These are phyloP conservation scores for Canis aureus DNA, from an alignment of 2,113 vertebrate genomes.

Conservation along the genomic window DNA sequence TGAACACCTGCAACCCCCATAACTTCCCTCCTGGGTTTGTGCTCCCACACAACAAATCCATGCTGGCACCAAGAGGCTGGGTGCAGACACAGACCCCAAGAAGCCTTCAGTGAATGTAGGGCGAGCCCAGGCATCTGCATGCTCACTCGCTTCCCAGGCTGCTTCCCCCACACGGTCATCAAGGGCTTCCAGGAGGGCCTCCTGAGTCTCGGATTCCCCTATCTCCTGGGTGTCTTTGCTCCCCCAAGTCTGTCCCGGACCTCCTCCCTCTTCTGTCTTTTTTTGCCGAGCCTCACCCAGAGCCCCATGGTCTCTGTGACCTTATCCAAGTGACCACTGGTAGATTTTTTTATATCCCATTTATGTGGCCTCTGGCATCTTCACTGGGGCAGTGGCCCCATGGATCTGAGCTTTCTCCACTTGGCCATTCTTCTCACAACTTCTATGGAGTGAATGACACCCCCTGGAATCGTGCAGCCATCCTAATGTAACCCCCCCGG, in stretches of 20 bases:
- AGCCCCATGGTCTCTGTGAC: background rate
- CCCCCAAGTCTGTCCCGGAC: background rate
- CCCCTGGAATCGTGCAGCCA: accelerated
- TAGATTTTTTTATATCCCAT: background rate
- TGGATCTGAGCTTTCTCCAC: too few relatives aligned
- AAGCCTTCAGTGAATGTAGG: too few relatives aligned
- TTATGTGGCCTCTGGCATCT: background rate
- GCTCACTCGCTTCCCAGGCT: accelerated
- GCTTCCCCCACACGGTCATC: accelerated
- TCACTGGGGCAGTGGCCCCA: background rate
- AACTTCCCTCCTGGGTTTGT: background rate
- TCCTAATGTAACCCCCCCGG: background rate
- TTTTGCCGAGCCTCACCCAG: accelerated
- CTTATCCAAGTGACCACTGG: background rate
- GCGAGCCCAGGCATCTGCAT: background rate
- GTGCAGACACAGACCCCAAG: background rate
- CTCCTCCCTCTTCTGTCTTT: background rate
- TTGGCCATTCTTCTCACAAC: accelerated
- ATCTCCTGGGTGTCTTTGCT: background rate
- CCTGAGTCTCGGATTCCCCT: too few relatives aligned
- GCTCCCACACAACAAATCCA: background rate
- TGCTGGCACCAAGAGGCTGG: background rate
- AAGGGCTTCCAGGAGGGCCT: too few relatives aligned
- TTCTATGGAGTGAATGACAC: accelerated
- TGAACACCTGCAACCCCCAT: too few relatives aligned